Evolutionary conservation across 1,140 invertebrate species (phyloP), one percentile per base, ranked within the genome.

Genomic region (Drosophila elegans): DNA sequence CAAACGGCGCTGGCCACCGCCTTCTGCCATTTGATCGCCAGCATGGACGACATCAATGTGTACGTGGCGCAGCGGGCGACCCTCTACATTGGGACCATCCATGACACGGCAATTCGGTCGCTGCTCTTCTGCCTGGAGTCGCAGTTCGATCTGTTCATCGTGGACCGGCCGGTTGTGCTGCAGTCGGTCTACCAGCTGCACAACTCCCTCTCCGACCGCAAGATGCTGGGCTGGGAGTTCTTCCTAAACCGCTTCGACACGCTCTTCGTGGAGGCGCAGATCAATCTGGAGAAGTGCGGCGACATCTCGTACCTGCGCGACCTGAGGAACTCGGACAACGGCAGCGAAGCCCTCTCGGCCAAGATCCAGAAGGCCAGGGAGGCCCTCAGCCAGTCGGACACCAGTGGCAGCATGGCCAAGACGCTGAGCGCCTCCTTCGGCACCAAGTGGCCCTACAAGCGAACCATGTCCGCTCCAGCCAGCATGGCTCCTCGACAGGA

Each of bases 181-280:
- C 98, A 99, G 92, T 96, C 97, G 0, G 94, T 99, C 13, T 98
- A 98, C 93, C 97, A 99, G 91, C 94, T 99, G 2, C 97, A 98
- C 86, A 99, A 98, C 91, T 96, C 97, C 5, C 94, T 99, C 3
- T 97, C 96, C 68, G 97, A 99, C 90, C 94, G 98, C 41, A 95
- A 96, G 74, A 97, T 99, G 67, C 94, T 99, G 6, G 96, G 96
- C 1, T 99, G 99, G 98, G 98, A 99, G 63, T 99, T 99, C 93
- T 99, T 99, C 92, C 94, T 99, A 4, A 98, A 98, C 92, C 95
- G 98, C 49, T 99, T 99, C 93, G 99, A 99, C 91, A 96, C 97
- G 0, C 93, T 99, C 2, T 98, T 98, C 81, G 93, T 99, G 10
- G 99, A 99, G 93, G 97, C 98, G 1, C 98, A 99, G 93, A 96